Base-by-base conservation (phyloP, 64 coral and sea anemone genomes). In the Catalaphyllia jardinei region DNA sequence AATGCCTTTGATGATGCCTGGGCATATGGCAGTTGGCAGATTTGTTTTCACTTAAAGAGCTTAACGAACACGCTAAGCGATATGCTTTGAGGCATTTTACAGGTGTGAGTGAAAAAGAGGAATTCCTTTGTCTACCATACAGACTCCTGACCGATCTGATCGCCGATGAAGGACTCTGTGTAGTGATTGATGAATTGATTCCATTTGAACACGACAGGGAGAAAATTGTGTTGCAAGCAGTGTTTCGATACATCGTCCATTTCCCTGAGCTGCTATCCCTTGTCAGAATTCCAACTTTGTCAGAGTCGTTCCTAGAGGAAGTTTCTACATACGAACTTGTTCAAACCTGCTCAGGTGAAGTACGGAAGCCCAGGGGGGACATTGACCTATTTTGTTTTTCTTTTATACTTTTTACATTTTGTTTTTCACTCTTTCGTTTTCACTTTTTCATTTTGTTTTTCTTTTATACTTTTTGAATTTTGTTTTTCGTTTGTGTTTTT, bases 21-120 rank as follows among this genome's bases (percentile, higher is more conserved):
- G 55, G 52, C 39, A 84, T 98, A 7, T 84, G 91, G 4, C 86
- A 82, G 17, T 59, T 94, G 19, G 89, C 92, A 19, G 96, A 98
- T 65, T 18, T 77, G 22, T 98, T 79, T 49, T 38, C 60, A 25
- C 46, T 88, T 29, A 52, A 74, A 54, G 86, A 92, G 18, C 52
- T 94, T 10, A 92, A 60, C 71, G 39, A 92, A 19, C 35, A 12
- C 12, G 65, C 87, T 11, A 89, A 92, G 62, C 83, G 89, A 22
- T 35, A 86, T 25, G 61, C 71, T 76, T 33, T 92, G 51, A 30
- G 75, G 9, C 73, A 89, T 80, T 98, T 98, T 64, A 79, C 72
- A 15, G 38, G 64, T 20, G 54, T 94, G 61, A 74, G 61, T 62
- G 33, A 87, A 33, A 72, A 52, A 67, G 79, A 93, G n/a, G 88